Base-by-base conservation (phyloP, 2,113 vertebrate genomes). In the Maccullochella peelii region DNA sequence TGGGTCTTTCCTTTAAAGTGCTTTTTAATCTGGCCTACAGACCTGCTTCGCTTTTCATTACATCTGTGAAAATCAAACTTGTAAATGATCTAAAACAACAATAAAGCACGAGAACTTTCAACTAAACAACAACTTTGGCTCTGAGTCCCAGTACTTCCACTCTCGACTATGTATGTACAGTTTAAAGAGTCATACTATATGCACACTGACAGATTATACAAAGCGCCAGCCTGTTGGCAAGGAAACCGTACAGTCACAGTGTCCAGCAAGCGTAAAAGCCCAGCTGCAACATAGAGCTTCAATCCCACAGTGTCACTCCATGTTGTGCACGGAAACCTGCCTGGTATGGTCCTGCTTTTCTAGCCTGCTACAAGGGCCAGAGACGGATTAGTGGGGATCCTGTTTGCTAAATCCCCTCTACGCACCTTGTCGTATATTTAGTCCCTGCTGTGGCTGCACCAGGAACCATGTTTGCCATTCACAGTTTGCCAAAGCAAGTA, bases 21-120 rank as follows among this genome's bases (percentile, higher is more conserved):
- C 42, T 68, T 30, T 47, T 68, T 68, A 68, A 49, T 49, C 25
- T 49, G 1, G 8, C 63, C 40, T 67, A 8, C n/a, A 66, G 12
- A 47, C 2, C 4, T 49, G 65, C 12, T 18, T 49, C 10, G 20
- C n/a, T 10, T 25, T 57, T 42, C 14, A 57, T 18, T 55, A 14
- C n/a, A 38, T 15, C n/a, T 59, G 57, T 54, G 23, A 23, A 71
- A 44, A 70, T 42, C 50, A 57, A 74, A 63, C 23, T 67, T 25
- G 21, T 66, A 16, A 68, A 15, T 18, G 9, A 54, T 57, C 52
- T 33, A n/a, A 70, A 14, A 61, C 54, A 68, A 4, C 27, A n/a
- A 50, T 10, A 74, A 66, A 67, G 0, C 52, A 50, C 23, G 27
- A 40, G 6, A 66, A 63, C 14, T 38, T 18, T 12, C 23, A 25